phyloP scores from a whole-genome alignment of 2,888 invertebrate genomes.

The Priocnemis perturbator region DNA sequence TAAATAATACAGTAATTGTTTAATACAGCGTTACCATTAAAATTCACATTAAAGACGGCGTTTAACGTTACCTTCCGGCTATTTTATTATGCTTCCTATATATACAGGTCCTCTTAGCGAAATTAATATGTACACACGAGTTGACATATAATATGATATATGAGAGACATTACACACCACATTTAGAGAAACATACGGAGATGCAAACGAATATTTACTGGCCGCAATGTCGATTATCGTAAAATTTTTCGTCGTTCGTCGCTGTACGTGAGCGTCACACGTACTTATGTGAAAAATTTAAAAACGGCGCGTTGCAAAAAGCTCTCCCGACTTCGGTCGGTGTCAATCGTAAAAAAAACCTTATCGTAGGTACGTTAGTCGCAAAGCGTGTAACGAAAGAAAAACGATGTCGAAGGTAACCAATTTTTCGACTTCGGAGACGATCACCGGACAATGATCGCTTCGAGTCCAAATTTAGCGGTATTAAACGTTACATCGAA shows the following conservation, averaged over 20 bases:
- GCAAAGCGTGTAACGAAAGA: conserved; percentile 6
- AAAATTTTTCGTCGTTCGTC: conserved; percentile 30
- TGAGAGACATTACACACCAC: conserved; percentile 64
- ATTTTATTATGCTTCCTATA: conserved; percentile 62
- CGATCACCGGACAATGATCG: conserved; percentile 16
- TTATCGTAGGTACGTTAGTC: neutral
- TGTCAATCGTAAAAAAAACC: conserved; percentile 11
- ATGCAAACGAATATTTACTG: conserved; percentile 64
- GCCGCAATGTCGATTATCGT: conserved; percentile 66
- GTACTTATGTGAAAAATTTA: conserved; percentile 25
- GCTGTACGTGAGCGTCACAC: conserved; percentile 47
- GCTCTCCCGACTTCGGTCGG: neutral
- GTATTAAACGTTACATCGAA: neutral
- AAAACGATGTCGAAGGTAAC: conserved; percentile 20
- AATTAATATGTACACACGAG: conserved; percentile 73
- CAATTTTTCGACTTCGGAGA: conserved; percentile 22
- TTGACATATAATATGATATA: conserved; percentile 62
- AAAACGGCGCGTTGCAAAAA: neutral
- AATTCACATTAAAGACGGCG: conserved; percentile 63
- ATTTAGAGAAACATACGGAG: conserved; percentile 54
- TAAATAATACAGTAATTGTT: conserved; percentile 70
- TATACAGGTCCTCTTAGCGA: conserved; percentile 67
- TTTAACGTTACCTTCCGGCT: conserved; percentile 50
- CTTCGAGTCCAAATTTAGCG: conserved; percentile 21
- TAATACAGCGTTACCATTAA: conserved; percentile 55